phyloP scores from a whole-genome alignment of 2,797 vertebrate genomes.

The Anguilla obscura region DNA sequence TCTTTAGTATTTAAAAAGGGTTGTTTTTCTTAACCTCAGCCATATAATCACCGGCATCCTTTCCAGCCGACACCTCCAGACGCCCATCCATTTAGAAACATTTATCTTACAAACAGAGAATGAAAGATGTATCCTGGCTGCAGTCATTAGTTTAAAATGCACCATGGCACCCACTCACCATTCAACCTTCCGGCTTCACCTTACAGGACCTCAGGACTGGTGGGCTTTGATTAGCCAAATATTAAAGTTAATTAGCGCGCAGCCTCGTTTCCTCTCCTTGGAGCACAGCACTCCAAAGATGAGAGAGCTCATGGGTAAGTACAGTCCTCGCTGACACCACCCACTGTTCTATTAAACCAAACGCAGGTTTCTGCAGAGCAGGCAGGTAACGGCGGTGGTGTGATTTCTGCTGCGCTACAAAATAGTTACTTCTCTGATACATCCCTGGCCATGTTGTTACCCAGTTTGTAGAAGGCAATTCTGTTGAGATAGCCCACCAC shows the following conservation, averaged over 20 bases:
- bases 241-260: not conserved
- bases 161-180: not conserved
- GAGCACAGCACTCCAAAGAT: not conserved
- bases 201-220: not conserved
- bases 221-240: not conserved
- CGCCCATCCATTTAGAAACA: not conserved
- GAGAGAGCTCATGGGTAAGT: not conserved
- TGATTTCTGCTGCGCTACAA: not conserved
- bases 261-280: not conserved
- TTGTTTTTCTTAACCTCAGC: not conserved
- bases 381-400: not conserved
- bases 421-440: not conserved
- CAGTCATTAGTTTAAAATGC: not conserved
- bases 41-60: not conserved
- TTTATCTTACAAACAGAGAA: not conserved
- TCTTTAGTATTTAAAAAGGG: not conserved
- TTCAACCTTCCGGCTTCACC: not conserved
- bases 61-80: not conserved
- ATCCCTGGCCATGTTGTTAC: not conserved
- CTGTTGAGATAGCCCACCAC: not conserved
- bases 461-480: not conserved
- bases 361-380: not conserved
- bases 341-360: not conserved
- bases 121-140: not conserved
- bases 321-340: not conserved